Evolutionary conservation across 1,140 invertebrate species (phyloP), one percentile per base, ranked within the genome.

Genomic region (Danaus melanippus): DNA sequence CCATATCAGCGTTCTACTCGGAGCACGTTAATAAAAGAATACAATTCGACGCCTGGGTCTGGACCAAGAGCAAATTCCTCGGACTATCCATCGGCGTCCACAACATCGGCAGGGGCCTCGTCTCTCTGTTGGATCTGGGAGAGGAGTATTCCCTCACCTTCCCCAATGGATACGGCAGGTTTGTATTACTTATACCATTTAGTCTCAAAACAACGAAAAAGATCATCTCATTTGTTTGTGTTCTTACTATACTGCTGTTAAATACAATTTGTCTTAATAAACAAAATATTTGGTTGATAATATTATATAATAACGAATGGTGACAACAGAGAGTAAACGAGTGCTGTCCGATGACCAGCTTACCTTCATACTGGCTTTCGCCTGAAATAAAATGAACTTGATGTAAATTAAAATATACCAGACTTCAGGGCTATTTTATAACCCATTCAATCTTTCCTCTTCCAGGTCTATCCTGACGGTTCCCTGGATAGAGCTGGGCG

Each of bases 61-160:
- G 96, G 93, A 99, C 97, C 11, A 99, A 98, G 86, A 98, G 97
- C 62, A 98, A 98, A 88, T 99, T 99, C 87, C 90, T 99, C 41
- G 97, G 98, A 0, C 89, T 99, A 42, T 98, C 96, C 11, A 96
- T 99, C 66, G 97, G 94, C 8, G 95, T 96, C 1, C 94, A 96
- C 65, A 95, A 96, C 76, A 93, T 96, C 39, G 95, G 95, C 5
- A 91, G 92, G 64, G 94, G 96, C 1, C 90, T 91, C 48, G 92
- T 99, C 7, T 93, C 91, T 11, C 87, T 98, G 3, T 80, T 97
- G 46, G 92, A 97, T 54, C 89, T 92, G 62, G 93, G 93, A 53
- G 97, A 98, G 81, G 96, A 98, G 73, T 99, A 99, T 81, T 91
- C 95, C 57, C 90, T 97, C 44, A 96, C 95, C 42, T 97, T 99